phyloP scores from a whole-genome alignment of 1,140 invertebrate species.

The Sinella curviseta region DNA sequence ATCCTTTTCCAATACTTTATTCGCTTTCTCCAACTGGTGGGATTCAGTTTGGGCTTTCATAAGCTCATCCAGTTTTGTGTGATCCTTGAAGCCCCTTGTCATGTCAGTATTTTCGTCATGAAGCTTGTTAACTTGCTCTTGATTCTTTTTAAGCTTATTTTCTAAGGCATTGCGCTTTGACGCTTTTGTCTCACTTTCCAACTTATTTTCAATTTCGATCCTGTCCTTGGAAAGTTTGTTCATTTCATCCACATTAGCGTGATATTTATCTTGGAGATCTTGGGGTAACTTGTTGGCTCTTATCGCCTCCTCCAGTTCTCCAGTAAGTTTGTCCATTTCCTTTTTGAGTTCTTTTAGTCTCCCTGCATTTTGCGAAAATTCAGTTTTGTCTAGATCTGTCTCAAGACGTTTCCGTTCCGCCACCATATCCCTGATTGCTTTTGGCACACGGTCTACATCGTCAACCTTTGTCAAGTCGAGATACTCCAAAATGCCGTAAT shows the following conservation, averaged over 20 bases:
- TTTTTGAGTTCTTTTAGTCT: neutral
- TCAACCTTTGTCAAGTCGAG: too few relatives aligned
- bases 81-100: neutral
- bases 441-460: too few relatives aligned
- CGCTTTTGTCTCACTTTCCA: too few relatives aligned
- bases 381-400: neutral
- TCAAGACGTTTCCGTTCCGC: neutral
- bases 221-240: neutral
- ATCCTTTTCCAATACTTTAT: neutral
- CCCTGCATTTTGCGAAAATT: neutral
- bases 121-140: neutral
- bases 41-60: too few relatives aligned
- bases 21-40: neutral
- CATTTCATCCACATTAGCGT: neutral
- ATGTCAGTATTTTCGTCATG: neutral
- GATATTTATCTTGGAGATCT: neutral
- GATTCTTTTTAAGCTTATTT: neutral
- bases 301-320: too few relatives aligned
- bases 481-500: too few relatives aligned
- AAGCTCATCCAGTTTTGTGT: neutral
- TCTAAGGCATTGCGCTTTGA: neutral
- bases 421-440: neutral
- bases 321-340: too few relatives aligned
- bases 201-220: neutral
- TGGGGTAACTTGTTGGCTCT: neutral